Percentiles rank a stretch among this genome's conserved stretches.
These are phyloP conservation scores for Seriola quinqueradiata DNA, from an alignment of 2,113 vertebrate species.

Conservation along the genomic window DNA sequence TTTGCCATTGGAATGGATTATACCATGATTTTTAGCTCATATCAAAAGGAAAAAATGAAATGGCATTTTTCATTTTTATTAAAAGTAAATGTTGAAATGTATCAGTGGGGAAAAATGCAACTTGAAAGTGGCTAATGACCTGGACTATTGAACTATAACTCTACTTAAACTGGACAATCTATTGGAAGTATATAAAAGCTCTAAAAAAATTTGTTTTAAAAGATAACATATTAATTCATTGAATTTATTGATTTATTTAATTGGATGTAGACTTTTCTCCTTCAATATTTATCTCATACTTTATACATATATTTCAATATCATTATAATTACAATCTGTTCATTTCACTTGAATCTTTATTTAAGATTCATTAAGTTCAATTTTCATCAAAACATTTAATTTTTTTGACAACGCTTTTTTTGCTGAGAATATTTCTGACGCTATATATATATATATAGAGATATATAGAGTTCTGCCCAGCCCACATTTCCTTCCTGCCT, in stretches of 20 bases:
- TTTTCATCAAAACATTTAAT: not conserved
- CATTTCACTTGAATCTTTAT: not conserved
- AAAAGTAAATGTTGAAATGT: not conserved
- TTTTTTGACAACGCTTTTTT: not conserved
- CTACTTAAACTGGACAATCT: not conserved
- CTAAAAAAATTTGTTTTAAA: too few relatives aligned
- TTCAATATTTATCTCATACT: not conserved
- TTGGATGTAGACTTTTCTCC: not conserved
- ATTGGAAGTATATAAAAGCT: not conserved
- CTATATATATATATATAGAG: not conserved
- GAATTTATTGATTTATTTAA: not conserved
- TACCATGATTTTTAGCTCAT: not conserved
- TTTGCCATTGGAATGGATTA: not conserved
- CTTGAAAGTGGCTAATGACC: not conserved
- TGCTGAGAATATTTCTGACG: not conserved
- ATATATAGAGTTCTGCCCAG: not conserved
- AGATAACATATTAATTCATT: not conserved
- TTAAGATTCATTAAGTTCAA: not conserved
- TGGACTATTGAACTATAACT: too few relatives aligned
- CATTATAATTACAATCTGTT: not conserved
- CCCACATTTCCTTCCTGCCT: constrained; percentile 19
- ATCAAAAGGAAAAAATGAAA: not conserved
- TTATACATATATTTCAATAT: not conserved
- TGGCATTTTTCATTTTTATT: not conserved
- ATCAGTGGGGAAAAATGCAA: not conserved